A percentile compares a stretch with the other conserved stretches of the same genome.
These are phyloP conservation scores for Tichodroma muraria DNA, from an alignment of 2,113 vertebrate species.

Conservation along the genomic window DNA sequence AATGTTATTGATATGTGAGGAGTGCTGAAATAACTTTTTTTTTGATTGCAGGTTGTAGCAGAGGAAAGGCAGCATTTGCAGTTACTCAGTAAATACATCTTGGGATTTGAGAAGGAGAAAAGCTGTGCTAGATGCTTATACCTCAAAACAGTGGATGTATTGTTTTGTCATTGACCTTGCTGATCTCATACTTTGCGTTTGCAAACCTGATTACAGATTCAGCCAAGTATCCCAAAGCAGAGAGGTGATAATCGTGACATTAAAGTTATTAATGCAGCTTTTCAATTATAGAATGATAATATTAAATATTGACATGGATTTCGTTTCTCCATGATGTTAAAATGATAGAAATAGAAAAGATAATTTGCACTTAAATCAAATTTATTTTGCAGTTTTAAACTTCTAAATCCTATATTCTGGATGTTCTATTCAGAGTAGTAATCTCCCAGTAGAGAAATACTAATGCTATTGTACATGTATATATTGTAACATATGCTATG, in stretches of 20 bases:
- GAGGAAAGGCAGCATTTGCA: neutral
- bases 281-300: neutral
- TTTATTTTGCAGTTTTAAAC: neutral
- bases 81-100: neutral
- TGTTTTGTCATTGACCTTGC: neutral
- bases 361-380: neutral
- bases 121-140: neutral
- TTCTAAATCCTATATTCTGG: neutral
- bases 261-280: neutral
- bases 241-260: neutral
- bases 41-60: neutral
- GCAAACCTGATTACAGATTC: neutral
- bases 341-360: neutral
- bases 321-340: neutral
- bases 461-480: neutral
- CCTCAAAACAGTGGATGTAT: neutral
- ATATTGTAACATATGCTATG: too few relatives aligned
- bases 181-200: fast-evolving
- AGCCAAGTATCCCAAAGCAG: neutral
- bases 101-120: neutral
- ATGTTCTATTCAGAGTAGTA: neutral
- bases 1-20: neutral
- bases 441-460: neutral
- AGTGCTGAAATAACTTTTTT: neutral
- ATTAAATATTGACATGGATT: neutral